These are phyloP conservation scores for Agrochola litura DNA, from an alignment of 2,888 invertebrate species.

Conservation along the genomic window DNA sequence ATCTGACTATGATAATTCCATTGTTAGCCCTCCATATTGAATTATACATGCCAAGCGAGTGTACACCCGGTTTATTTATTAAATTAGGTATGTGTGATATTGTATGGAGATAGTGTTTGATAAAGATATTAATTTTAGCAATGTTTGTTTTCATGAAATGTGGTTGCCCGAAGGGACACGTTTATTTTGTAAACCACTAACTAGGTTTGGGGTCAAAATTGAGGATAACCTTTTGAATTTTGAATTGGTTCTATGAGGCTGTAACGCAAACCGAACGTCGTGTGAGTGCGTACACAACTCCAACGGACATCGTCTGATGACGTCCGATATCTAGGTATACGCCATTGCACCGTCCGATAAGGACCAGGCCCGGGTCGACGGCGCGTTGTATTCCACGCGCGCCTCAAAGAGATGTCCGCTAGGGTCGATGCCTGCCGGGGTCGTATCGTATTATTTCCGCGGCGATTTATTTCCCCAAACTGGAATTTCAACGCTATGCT, in stretches of 20 bases:
- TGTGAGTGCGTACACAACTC: too few species aligned
- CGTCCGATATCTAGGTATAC: not conserved
- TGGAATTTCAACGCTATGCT: too few species aligned
- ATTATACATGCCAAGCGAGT: constrained; percentile 34
- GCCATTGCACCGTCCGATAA: not conserved
- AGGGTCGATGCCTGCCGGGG: too few species aligned
- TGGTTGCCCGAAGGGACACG: not conserved
- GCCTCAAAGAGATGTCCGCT: too few species aligned
- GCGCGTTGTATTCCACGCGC: too few species aligned
- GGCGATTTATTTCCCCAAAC: too few species aligned
- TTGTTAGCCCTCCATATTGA: constrained; percentile 37
- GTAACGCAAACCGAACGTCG: not conserved
- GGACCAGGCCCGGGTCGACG: too few species aligned
- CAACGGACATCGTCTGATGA: not conserved
- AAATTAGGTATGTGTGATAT: constrained; percentile 17
- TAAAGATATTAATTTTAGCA: constrained; percentile 16
- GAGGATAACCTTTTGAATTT: not conserved
- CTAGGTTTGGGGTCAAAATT: not conserved
- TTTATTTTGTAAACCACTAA: constrained; percentile 4
- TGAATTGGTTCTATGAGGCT: not conserved
- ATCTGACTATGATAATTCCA: constrained; percentile 37
- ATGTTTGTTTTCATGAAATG: constrained; percentile 27
- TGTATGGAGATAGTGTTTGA: constrained; percentile 20
- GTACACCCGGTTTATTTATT: constrained; percentile 25
- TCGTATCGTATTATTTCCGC: too few species aligned